Evolutionary conservation across 2,113 vertebrate genomes (phyloP).

Genomic region (Cyanoramphus novaezelandiae): DNA sequence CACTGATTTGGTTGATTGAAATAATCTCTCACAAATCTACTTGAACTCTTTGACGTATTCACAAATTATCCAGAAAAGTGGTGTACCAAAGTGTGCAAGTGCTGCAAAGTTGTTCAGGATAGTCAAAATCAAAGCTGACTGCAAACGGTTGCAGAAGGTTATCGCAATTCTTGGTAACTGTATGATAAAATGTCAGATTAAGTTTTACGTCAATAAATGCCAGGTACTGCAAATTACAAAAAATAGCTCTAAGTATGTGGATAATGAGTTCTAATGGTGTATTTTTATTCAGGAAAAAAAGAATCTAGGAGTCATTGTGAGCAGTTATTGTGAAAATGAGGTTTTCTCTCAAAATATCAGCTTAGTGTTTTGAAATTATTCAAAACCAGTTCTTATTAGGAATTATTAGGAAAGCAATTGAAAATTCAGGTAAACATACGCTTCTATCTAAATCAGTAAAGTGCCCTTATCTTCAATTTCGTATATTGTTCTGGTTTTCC

Average conservation of each 20-base stretch:
- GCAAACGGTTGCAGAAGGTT: neutral
- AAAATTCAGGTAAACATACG: neutral
- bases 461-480: neutral
- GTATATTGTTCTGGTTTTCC: neutral
- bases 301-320: neutral
- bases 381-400: neutral
- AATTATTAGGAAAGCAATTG: neutral
- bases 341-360: neutral
- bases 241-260: neutral
- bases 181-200: neutral
- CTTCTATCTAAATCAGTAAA: neutral
- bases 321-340: neutral
- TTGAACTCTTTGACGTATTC: neutral
- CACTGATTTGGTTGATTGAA: neutral
- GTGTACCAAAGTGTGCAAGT: neutral
- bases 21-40: neutral
- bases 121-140: neutral
- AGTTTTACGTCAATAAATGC: neutral
- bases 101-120: neutral
- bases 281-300: neutral
- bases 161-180: neutral
- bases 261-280: neutral
- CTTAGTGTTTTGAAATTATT: neutral
- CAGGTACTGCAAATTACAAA: neutral
- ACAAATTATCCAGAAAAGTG: neutral